phyloP scores from a whole-genome alignment of 92 coral and sea anemone genomes.

The Palythoa grandiflora region DNA sequence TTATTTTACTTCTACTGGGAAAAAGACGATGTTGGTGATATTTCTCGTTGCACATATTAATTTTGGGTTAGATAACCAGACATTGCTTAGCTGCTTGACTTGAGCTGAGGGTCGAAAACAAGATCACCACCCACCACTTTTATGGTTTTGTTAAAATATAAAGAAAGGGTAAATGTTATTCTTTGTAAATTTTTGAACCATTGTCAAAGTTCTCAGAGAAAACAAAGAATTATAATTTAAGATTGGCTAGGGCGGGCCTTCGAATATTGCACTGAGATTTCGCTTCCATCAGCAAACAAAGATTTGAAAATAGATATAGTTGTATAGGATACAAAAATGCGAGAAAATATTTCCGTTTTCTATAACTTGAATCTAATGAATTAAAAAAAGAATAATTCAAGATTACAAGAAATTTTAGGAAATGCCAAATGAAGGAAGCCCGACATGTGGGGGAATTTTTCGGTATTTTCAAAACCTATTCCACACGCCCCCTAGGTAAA shows the following conservation, averaged over 20 bases:
- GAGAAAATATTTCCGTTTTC: neutral
- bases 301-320: neutral
- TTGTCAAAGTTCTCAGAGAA: neutral
- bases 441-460: neutral
- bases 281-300: constrained; percentile 4
- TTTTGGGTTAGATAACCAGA: neutral
- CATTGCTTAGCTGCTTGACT: neutral
- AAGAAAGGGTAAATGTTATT: neutral
- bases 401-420: neutral
- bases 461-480: neutral
- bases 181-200: neutral
- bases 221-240: neutral
- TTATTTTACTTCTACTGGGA: too few species aligned
- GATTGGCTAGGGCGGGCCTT: neutral
- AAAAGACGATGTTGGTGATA: too few species aligned
- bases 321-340: neutral
- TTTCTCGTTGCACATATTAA: neutral
- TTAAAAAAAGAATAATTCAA: neutral
- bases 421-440: neutral
- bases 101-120: neutral
- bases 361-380: neutral
- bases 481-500: neutral
- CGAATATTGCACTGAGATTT: constrained; percentile 1
- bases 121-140: neutral
- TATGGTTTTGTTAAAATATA: neutral